A percentile compares a stretch with the other conserved stretches of the same genome.
These are phyloP conservation scores for Phoxinus phoxinus DNA, from an alignment of 2,113 vertebrate species.

Conservation along the genomic window DNA sequence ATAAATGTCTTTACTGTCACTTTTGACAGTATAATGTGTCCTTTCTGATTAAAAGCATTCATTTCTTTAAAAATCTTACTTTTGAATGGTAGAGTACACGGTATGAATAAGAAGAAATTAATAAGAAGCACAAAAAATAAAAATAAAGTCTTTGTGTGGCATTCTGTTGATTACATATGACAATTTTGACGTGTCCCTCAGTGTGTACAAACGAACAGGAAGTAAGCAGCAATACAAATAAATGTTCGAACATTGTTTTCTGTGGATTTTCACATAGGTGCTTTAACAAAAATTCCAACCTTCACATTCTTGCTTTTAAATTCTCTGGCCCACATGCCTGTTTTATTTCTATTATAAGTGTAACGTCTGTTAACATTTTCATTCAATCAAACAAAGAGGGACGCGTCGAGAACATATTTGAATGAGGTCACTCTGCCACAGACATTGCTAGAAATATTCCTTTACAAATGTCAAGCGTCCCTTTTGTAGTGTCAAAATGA, in stretches of 20 bases:
- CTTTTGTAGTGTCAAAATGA: background rate
- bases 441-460: background rate
- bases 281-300: constrained; percentile 7
- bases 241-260: background rate
- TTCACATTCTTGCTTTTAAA: background rate
- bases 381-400: background rate
- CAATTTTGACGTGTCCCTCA: background rate
- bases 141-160: background rate
- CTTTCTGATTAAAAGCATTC: too few relatives aligned
- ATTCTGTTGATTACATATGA: background rate
- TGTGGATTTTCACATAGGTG: background rate
- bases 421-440: background rate
- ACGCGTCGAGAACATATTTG: background rate
- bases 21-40: too few relatives aligned
- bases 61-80: too few relatives aligned
- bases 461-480: background rate
- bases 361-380: background rate
- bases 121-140: background rate
- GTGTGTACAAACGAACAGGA: background rate
- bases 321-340: background rate
- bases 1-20: too few relatives aligned
- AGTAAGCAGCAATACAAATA: background rate
- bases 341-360: background rate
- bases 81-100: too few relatives aligned
- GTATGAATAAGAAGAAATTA: too few relatives aligned